Evolutionary conservation across 2,113 vertebrate species (phyloP).

Genomic region (Rhinichthys klamathensis): DNA sequence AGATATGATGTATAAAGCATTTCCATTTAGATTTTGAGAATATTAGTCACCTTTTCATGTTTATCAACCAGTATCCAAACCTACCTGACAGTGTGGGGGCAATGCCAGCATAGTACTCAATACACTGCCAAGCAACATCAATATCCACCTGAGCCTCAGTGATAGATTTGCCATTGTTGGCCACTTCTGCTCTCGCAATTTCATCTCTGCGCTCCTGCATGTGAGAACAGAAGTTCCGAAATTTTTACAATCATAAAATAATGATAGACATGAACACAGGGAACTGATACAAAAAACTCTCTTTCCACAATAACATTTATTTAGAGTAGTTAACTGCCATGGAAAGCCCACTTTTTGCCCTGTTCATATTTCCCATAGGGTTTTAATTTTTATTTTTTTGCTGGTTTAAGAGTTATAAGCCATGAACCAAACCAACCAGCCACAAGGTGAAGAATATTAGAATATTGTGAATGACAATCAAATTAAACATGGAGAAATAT

Average conservation of each 20-base stretch:
- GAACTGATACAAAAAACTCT: too few species aligned
- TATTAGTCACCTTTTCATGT: neutral
- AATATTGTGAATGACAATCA: too few species aligned
- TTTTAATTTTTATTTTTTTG: too few species aligned
- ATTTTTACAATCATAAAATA: neutral
- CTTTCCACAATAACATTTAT: too few species aligned
- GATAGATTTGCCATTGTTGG: constrained; percentile 95
- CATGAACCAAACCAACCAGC: too few species aligned
- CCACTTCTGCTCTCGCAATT: constrained; percentile 88
- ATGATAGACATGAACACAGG: too few species aligned
- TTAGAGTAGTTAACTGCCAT: too few species aligned
- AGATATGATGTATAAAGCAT: neutral
- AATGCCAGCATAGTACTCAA: constrained; percentile 92
- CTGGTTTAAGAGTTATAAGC: too few species aligned
- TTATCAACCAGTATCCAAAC: neutral
- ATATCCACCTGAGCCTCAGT: constrained; percentile 87
- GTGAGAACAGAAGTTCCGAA: neutral
- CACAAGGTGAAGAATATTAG: too few species aligned
- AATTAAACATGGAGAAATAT: too few species aligned
- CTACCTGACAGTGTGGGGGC: constrained; percentile 87
- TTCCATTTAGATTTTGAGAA: neutral
- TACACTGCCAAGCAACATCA: constrained; percentile 83
- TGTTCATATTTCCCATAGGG: too few species aligned
- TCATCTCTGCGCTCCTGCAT: constrained; percentile 85
- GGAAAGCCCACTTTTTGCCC: fast-evolving